Percentiles rank a stretch among this genome's conserved stretches.
Evolutionary conservation across 2,797 vertebrate genomes (phyloP).

Genomic region (Halcyon smyrnensis): DNA sequence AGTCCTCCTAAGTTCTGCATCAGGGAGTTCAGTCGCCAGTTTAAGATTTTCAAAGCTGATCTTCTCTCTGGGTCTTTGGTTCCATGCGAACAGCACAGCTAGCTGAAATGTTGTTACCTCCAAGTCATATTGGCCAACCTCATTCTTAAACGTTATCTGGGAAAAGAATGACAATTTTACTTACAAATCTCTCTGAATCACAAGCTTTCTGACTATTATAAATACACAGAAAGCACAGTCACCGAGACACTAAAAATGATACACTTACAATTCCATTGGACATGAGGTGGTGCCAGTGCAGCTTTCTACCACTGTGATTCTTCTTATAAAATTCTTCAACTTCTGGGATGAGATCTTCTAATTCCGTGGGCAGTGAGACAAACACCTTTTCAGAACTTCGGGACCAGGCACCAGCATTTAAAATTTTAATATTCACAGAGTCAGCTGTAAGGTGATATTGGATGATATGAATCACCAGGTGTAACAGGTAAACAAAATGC

Average conservation of each 20-base stretch:
- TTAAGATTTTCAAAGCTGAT: constrained; percentile 99
- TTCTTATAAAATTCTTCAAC: constrained; percentile 99
- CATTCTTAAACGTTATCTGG: constrained; percentile 98
- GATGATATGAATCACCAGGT: background rate
- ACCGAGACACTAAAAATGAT: background rate
- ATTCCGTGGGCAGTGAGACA: constrained; percentile 94
- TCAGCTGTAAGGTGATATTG: constrained; percentile 82
- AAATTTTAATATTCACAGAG: constrained; percentile 98
- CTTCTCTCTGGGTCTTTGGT: constrained; percentile 97
- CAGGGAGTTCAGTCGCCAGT: constrained; percentile 95
- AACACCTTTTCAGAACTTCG: constrained; percentile 98
- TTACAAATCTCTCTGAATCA: background rate
- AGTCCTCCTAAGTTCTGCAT: constrained; percentile 96
- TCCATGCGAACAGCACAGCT: constrained; percentile 97
- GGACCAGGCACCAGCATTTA: constrained; percentile 98
- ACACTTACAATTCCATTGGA: constrained; percentile 96
- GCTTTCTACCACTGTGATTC: constrained; percentile 97
- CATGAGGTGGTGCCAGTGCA: constrained; percentile 99
- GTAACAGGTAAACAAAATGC: background rate
- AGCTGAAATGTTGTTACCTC: constrained; percentile 99
- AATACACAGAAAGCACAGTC: background rate
- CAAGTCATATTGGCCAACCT: constrained; percentile 97
- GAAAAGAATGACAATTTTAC: background rate
- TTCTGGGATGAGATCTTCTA: constrained; percentile 97
- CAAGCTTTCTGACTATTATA: background rate